Evolutionary conservation across 2,113 vertebrate genomes (phyloP).

Genomic region (Brachyistius frenatus): DNA sequence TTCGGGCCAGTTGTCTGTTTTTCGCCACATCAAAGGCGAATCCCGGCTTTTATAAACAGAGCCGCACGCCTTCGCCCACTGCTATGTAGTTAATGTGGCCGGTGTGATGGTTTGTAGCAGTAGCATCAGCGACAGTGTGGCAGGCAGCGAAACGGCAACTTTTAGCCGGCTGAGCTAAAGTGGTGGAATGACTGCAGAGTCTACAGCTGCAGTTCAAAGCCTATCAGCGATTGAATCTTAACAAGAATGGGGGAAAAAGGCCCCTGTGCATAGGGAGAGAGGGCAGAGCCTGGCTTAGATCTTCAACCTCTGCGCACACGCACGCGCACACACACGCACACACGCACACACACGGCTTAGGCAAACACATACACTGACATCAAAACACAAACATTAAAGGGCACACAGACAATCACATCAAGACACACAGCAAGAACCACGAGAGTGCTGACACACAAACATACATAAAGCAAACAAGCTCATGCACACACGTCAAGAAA

Average conservation of each 20-base stretch:
- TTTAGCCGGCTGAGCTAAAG: slow-evolving; percentile 68
- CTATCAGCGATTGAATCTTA: slow-evolving; percentile 79
- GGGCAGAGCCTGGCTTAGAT: slow-evolving; percentile 78
- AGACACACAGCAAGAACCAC: slow-evolving; percentile 79
- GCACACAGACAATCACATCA: slow-evolving; percentile 79
- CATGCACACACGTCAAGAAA: slow-evolving; percentile 22
- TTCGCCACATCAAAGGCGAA: slow-evolving; percentile 54
- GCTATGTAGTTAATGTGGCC: slow-evolving; percentile 46
- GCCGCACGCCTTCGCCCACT: slow-evolving; percentile 23
- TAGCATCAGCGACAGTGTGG: slow-evolving; percentile 37
- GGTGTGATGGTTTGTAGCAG: slow-evolving; percentile 44
- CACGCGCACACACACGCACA: slow-evolving; percentile 32
- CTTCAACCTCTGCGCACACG: slow-evolving; percentile 67
- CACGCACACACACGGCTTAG: slow-evolving; percentile 50
- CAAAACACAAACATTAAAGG: slow-evolving; percentile 80
- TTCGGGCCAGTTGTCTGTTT: slow-evolving; percentile 50
- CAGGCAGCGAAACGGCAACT: slow-evolving; percentile 44
- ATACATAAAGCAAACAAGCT: slow-evolving; percentile 71
- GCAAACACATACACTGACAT: slow-evolving; percentile 73
- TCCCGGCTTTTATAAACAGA: slow-evolving; percentile 41
- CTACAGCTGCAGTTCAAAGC: slow-evolving; percentile 80
- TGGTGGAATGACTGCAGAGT: slow-evolving; percentile 70
- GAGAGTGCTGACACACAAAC: slow-evolving; percentile 78
- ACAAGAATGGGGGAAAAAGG: slow-evolving; percentile 78
- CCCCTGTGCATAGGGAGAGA: slow-evolving; percentile 76